Base-by-base conservation (phyloP, 2,888 invertebrate species). In the Lycophotia porphyrea region DNA sequence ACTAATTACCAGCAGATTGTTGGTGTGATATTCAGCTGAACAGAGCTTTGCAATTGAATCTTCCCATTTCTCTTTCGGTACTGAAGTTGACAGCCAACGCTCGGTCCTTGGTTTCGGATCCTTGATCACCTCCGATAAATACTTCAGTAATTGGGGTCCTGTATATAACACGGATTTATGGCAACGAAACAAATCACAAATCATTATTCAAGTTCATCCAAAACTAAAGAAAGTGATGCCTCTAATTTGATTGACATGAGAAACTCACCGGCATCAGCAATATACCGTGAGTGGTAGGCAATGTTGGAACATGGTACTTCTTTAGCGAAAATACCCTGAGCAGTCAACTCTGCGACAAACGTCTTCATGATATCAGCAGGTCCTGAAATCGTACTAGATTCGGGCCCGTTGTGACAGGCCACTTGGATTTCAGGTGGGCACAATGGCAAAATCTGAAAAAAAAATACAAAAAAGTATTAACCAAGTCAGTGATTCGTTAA, bases 241-340 rank as follows among this genome's bases (percentile, higher is more conserved):
- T 18, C 39, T 34, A 4, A 9, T 60, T 60, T 60, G 0, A 60
- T 31, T 60, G 31, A 31, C 9, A 60, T 60, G 1, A 60, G 4
- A 63, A 63, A 39, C 73, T 80, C 86, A 93, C 95, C 97, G 68
- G 97, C 97, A 68, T 97, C 96, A 1, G 97, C 97, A 87, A 99
- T 98, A 88, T 98, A 98, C 55, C 97, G 97, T 64, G 98, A 98
- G 91, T 99, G 99, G 90, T 98, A 99, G 0, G 99, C 98, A 82
- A 98, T 98, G 88, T 98, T 98, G n/a, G 98, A 97, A 79, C 98
- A 98, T 9, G 93, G 93, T 3, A 94, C 95, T 85, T 94, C 94
- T 52, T 92, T 94, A 2, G 94, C 94, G 52, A 95, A 95, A 21
- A 94, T 90, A 1, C 89, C 86, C 36, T 92, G 89, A 2, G 88